A percentile compares a stretch with the other conserved stretches of the same genome.
Conservation (phyloP, 2,113 vertebrate genomes). For the Arvicanthis niloticus region DNA sequence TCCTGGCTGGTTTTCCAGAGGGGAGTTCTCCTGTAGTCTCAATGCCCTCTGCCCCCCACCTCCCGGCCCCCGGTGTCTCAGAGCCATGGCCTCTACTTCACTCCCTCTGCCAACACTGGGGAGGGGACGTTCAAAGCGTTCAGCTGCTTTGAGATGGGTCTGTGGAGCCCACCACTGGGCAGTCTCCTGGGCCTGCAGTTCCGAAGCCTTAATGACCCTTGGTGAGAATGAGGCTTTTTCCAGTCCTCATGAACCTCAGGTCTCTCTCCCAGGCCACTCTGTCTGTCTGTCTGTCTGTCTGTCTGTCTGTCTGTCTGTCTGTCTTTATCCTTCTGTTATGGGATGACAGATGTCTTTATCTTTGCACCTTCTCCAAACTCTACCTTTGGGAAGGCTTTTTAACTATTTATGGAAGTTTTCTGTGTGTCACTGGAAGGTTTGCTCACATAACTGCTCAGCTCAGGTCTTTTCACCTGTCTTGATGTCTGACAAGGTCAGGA, state of each 20-base stretch:
- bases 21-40: not conserved
- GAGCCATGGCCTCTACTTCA: not conserved
- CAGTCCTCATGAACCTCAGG: too few species aligned
- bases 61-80: not conserved
- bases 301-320: not conserved
- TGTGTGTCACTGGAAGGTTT: not conserved
- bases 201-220: too few species aligned
- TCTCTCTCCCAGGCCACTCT: not conserved
- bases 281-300: not conserved
- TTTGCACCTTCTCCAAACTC: too few species aligned
- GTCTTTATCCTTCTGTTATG: too few species aligned
- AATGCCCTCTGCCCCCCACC: rapidly evolving
- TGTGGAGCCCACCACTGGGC: not conserved
- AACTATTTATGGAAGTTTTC: not conserved
- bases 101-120: rapidly evolving
- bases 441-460: rapidly evolving
- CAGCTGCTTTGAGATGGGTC: not conserved
- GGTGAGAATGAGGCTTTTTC: not conserved
- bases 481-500: not conserved
- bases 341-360: not conserved
- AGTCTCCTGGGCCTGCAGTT: not conserved
- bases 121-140: rapidly evolving
- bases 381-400: not conserved
- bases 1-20: not conserved
- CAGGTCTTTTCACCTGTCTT: not conserved